phyloP scores from a whole-genome alignment of 2,113 vertebrate species.

The Caracal caracal region DNA sequence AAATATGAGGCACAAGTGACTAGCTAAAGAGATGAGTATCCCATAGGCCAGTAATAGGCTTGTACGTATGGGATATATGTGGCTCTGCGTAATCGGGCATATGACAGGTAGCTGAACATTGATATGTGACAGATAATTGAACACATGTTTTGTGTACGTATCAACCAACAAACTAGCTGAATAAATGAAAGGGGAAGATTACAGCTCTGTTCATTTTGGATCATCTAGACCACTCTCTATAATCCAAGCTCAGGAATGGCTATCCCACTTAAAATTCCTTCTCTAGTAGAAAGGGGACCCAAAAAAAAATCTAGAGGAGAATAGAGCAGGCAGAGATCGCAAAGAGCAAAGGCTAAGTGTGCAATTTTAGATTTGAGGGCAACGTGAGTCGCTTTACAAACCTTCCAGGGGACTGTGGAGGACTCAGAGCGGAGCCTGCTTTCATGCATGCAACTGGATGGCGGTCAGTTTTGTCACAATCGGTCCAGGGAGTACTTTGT shows the following conservation, averaged over 20 bases:
- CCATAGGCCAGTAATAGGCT: background rate
- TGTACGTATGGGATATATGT: accelerated
- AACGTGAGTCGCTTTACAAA: background rate
- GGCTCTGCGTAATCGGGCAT: background rate
- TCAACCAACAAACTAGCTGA: background rate
- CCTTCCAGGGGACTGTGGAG: background rate
- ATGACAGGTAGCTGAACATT: background rate
- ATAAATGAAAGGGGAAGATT: background rate
- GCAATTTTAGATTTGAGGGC: background rate
- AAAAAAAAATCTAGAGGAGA: background rate
- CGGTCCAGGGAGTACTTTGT: background rate
- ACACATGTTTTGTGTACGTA: background rate
- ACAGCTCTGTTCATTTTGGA: background rate
- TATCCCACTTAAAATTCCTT: background rate
- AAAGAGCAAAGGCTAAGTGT: background rate
- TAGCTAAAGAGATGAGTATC: background rate
- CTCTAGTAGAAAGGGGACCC: background rate
- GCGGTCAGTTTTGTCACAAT: background rate
- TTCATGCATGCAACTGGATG: background rate
- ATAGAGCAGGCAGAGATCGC: background rate
- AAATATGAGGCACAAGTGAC: background rate
- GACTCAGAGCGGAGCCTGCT: background rate
- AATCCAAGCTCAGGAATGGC: background rate
- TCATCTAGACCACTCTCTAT: background rate
- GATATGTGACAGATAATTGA: background rate